Base-by-base conservation (phyloP, 1,140 invertebrate genomes). In the Heliconius hewitsoni region DNA sequence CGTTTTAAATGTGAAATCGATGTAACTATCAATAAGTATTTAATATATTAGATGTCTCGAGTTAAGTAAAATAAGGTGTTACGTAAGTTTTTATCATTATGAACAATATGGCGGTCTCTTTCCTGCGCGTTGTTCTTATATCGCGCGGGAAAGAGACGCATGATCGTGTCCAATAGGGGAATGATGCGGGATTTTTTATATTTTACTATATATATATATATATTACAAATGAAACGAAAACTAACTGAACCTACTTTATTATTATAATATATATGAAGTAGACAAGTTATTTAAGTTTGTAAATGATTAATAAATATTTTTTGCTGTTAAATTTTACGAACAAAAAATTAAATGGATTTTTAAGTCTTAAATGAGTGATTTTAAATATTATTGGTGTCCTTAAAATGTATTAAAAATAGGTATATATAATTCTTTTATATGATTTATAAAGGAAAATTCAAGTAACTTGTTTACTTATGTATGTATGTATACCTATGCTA, bases 51-150 rank as follows among this genome's bases (percentile, higher is more conserved):
- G 88, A 89, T 89, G 87, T 90, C 85, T 91, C 90, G 88, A 89
- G 87, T 91, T 91, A 93, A 91, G 85, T 79, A 89, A 90, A 85
- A 74, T 92, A 92, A 90, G 86, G 85, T 86, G 85, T 91, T 89
- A 75, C n/a, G 86, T 93, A 94, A 93, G 91, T 92, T 94, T 94
- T 91, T 93, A 94, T 89, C 87, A 86, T 90, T 90, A 90, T 89
- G 50, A 83, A 82, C 88, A 88, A 91, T 90, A 85, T 88, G 88
- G 88, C 73, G 73, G 86, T 89, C 85, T 81, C 84, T 81, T 81
- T 89, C 85, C 81, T 85, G 86, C 86, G 76, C 78, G 75, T 78
- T 19, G 71, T 60, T 23, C 13, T 79, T 46, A 79, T 71, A 83
- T 76, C 27, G 84, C 83, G 89, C 76, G 86, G 87, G 81, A 78